These are phyloP conservation scores for Clupea harengus DNA, from an alignment of 2,113 vertebrate species.

Conservation along the genomic window DNA sequence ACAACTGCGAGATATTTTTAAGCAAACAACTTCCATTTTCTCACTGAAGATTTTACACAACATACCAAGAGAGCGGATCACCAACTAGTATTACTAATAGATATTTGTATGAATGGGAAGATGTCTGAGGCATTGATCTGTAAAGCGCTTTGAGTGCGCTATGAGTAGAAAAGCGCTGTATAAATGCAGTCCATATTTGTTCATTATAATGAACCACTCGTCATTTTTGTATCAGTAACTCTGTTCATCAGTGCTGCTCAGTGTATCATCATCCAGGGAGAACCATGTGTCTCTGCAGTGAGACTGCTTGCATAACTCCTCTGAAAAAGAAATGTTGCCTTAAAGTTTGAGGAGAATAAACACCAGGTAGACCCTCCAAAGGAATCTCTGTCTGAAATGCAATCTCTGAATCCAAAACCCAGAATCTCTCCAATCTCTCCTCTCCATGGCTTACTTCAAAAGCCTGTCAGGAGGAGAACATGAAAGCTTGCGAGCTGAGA, in stretches of 20 bases:
- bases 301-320: background rate
- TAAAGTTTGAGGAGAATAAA: slow-evolving; percentile 39
- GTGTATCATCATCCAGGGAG: background rate
- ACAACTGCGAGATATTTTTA: background rate
- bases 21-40: background rate
- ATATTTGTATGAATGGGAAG: background rate
- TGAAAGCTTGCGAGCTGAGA: slow-evolving; percentile 60
- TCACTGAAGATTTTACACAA: background rate
- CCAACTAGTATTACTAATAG: background rate
- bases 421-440: slow-evolving; percentile 47
- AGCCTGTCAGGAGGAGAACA: slow-evolving; percentile 60
- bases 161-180: too few relatives aligned
- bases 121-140: too few relatives aligned
- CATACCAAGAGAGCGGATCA: background rate
- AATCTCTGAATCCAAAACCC: background rate
- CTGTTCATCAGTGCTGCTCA: background rate
- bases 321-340: slow-evolving; percentile 16
- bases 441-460: slow-evolving; percentile 61
- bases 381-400: background rate
- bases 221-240: background rate
- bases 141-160: too few relatives aligned
- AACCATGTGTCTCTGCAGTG: background rate
- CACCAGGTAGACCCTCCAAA: slow-evolving; percentile 30
- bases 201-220: background rate
- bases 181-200: too few relatives aligned